Evolutionary conservation across 2,888 invertebrate genomes (phyloP), one percentile per base, ranked within the genome.

Genomic region (Trichopria drosophilae): DNA sequence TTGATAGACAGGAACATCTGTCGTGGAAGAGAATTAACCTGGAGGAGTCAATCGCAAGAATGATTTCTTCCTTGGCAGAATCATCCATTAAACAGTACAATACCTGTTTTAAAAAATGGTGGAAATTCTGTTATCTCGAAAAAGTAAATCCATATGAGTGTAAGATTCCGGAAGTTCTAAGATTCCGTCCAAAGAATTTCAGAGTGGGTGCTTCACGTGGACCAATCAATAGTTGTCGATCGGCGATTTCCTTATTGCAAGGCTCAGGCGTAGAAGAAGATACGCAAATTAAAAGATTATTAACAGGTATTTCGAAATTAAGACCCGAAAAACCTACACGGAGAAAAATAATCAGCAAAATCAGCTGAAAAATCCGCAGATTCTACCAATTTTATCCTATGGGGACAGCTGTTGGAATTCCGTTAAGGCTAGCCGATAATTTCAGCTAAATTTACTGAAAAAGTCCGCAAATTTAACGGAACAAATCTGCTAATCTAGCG

Each of bases 291-390:
- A 57, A 57, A 45, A 34, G 61, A 19, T 62, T 63, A 36, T 31
- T 65, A 5, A 62, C 57, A 43, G 61, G 60, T 10, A 39, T 58
- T 12, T 51, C 40, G 7, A 63, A 62, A 35, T 15, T 56, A 3
- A 60, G 55, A 36, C 62, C 61, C 1, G 32, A 57, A 3, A 44
- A 9, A 12, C 57, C 61, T 1, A n/a, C n/a, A n/a, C n/a, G n/a
- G n/a, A n/a, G n/a, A n/a, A n/a, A n/a, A n/a, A n/a, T n/a, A n/a
- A n/a, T n/a, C n/a, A n/a, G n/a, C n/a, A n/a, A n/a, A n/a, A n/a
- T n/a, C n/a, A n/a, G n/a, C n/a, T n/a, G n/a, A n/a, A n/a, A n/a
- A n/a, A n/a, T n/a, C n/a, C n/a, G n/a, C n/a, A n/a, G n/a, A n/a
- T n/a, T n/a, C n/a, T n/a, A n/a, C n/a, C n/a, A n/a, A n/a, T n/a